Base-by-base conservation (phyloP, 1,140 invertebrate species). In the Tetragnatha versicolor region DNA sequence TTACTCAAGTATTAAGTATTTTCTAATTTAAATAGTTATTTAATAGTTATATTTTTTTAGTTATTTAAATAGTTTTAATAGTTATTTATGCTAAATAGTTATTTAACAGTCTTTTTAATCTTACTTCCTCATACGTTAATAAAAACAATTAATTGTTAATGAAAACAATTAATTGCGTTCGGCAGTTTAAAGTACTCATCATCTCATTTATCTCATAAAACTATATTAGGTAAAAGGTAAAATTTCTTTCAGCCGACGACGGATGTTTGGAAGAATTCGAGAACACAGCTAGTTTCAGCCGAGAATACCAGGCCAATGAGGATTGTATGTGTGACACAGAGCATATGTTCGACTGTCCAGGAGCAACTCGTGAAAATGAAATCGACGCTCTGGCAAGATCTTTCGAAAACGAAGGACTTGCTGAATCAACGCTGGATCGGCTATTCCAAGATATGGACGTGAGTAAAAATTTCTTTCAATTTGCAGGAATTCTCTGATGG, bases 291-390 rank as follows among this genome's bases (percentile, higher is more conserved):
- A 91, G 93, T 0, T 99, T 97, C 87, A 98, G 96, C 84, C 91
- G 96, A 0, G 91, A 96, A 81, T 98, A 96, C 85, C 97, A 99
- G 86, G 91, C 92, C 2, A 88, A 92, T 0, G 96, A 98, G 84
- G 93, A 97, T 69, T 99, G 97, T 84, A 96, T 98, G 89, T 99
- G 98, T 81, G 98, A 99, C 84, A 92, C 91, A 1, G 98, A 99
- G 84, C 98, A 99, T 87, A 99, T 99, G 97, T 94, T 98, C 84
- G 92, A 94, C 84, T 99, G 96, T 85, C 89, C 92, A 84, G 83
- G 80, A 51, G 81, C 81, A 20, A 83, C 82, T 17, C 75, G 82
- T 20, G 86, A 88, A 42, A 83, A 84, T 27, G 86, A 87, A 80
- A 84, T 86, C 35, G 83, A 87, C 25, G 84, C 85, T 68, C 80